Evolutionary conservation across 1,140 invertebrate genomes (phyloP).

Genomic region (Chlorops oryzae): DNA sequence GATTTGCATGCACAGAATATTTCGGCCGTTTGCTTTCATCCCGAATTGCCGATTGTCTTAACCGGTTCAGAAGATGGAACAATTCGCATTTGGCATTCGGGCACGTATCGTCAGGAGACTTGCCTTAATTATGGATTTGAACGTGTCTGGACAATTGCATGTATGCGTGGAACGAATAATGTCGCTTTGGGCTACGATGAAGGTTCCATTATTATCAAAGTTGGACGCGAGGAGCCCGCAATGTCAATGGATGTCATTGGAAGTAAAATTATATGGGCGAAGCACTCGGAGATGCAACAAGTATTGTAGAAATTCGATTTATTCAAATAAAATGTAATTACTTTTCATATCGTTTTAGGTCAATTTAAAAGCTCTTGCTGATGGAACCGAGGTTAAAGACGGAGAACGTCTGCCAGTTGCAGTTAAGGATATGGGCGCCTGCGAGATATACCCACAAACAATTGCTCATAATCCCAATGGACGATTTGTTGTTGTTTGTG

Average conservation of each 20-base stretch:
- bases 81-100: slow-evolving; percentile 95
- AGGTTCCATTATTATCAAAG: slow-evolving; percentile 94
- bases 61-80: slow-evolving; percentile 98
- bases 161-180: slow-evolving; percentile 92
- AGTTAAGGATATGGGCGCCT: slow-evolving; percentile 98
- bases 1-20: slow-evolving; percentile 97
- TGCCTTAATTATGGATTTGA: slow-evolving; percentile 98
- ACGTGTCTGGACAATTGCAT: slow-evolving; percentile 95
- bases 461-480: slow-evolving; percentile 99
- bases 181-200: slow-evolving; percentile 98
- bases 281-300: slow-evolving; percentile 96
- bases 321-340: not conserved
- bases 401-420: slow-evolving; percentile 87
- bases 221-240: slow-evolving; percentile 96
- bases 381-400: slow-evolving; percentile 71
- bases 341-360: slow-evolving; percentile 54
- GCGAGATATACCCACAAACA: slow-evolving; percentile 98
- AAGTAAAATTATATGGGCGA: slow-evolving; percentile 98
- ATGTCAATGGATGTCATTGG: slow-evolving; percentile 98
- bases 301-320: slow-evolving; percentile 51
- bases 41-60: slow-evolving; percentile 93
- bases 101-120: slow-evolving; percentile 93
- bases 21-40: slow-evolving; percentile 88
- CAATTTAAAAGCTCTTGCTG: slow-evolving; percentile 51
- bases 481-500: slow-evolving; percentile 97